Evolutionary conservation across 1,140 invertebrate genomes (phyloP).

Genomic region (Lucilia cuprina): DNA sequence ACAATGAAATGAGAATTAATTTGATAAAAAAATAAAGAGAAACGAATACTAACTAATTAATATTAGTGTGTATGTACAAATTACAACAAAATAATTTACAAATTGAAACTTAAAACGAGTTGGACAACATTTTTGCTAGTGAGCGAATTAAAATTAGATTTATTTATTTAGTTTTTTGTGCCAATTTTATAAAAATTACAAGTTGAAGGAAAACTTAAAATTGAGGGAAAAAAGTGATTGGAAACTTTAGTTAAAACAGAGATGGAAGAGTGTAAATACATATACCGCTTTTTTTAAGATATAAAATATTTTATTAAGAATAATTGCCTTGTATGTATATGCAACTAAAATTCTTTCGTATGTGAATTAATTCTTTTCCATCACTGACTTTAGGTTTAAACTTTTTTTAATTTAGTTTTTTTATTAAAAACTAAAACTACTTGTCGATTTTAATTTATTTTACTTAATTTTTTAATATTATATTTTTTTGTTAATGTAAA

Average conservation of each 20-base stretch:
- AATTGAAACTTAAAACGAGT: background rate
- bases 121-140: background rate
- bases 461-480: background rate
- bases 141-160: background rate
- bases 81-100: background rate
- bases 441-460: background rate
- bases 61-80: background rate
- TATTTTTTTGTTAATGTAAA: background rate
- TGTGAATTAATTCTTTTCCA: too few relatives aligned
- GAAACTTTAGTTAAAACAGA: too few relatives aligned
- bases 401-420: background rate
- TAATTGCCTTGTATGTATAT: too few relatives aligned
- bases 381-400: background rate
- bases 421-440: background rate
- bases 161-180: background rate
- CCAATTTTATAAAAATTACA: too few relatives aligned
- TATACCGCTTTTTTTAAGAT: too few relatives aligned
- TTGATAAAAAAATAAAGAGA: background rate
- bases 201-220: too few relatives aligned
- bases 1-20: background rate
- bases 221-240: too few relatives aligned
- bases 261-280: too few relatives aligned
- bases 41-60: background rate
- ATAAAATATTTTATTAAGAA: too few relatives aligned
- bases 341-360: too few relatives aligned